Conservation (phyloP, 2,888 invertebrate species). For the Drosophila ochracea region DNA sequence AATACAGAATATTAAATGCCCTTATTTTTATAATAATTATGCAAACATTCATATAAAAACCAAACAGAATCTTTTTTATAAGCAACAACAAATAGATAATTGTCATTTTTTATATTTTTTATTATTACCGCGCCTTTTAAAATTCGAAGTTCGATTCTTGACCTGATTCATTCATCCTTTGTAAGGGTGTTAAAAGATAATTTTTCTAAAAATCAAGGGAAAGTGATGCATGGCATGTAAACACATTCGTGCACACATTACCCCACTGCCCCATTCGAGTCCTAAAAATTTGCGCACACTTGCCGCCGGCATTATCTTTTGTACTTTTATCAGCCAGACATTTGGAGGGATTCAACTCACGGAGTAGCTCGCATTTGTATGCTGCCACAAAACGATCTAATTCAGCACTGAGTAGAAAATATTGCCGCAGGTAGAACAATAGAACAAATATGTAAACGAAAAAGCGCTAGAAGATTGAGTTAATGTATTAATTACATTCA, state of each 20-base stretch:
- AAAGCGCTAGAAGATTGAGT: slow-evolving; percentile 20
- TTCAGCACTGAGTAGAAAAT: slow-evolving; percentile 44
- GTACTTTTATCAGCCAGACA: slow-evolving; percentile 67
- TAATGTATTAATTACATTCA: slow-evolving; percentile 65
- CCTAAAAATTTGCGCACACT: slow-evolving; percentile 39
- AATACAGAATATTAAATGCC: slow-evolving; percentile 18
- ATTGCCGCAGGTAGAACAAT: slow-evolving; percentile 48
- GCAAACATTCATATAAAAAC: not conserved
- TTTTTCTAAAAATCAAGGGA: slow-evolving; percentile 44
- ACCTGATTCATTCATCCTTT: not conserved
- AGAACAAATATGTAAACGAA: slow-evolving; percentile 19
- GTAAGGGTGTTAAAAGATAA: slow-evolving; percentile 13
- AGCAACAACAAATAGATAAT: not conserved
- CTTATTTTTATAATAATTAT: slow-evolving; percentile 1
- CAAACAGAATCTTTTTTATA: not conserved
- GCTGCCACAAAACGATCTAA: slow-evolving; percentile 55
- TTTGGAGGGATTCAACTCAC: slow-evolving; percentile 29
- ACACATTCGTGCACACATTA: not conserved
- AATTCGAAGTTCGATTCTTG: not conserved
- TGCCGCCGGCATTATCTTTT: slow-evolving; percentile 66
- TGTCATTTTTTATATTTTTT: not conserved
- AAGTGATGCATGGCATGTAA: slow-evolving; percentile 37
- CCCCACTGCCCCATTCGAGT: slow-evolving; percentile 4
- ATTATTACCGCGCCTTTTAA: not conserved
- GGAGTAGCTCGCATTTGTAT: slow-evolving; percentile 51